Evolutionary conservation across 1,140 invertebrate species (phyloP).

Genomic region (Bathynomus jamesi): DNA sequence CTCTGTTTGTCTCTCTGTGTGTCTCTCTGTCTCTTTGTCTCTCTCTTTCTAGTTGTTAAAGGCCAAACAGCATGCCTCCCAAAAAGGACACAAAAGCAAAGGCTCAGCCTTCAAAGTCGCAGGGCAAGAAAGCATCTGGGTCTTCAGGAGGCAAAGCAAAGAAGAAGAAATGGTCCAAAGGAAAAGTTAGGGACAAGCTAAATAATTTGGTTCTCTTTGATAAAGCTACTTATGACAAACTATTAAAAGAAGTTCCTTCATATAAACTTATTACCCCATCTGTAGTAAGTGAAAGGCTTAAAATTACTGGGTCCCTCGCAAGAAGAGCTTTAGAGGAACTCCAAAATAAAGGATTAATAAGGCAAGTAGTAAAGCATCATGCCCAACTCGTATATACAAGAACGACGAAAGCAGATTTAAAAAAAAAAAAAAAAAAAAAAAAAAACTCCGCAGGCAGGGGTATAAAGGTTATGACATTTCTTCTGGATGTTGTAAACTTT

Average conservation of each 20-base stretch:
- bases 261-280: slow-evolving; percentile 99
- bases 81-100: slow-evolving; percentile 87
- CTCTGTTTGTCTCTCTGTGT: too few species aligned
- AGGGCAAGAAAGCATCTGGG: slow-evolving; percentile 94
- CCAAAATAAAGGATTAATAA: slow-evolving; percentile 88
- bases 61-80: too few species aligned
- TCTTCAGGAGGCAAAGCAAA: slow-evolving; percentile 91
- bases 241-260: slow-evolving; percentile 92
- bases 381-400: slow-evolving; percentile 96
- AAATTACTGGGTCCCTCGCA: slow-evolving; percentile 92
- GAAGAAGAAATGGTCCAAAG: slow-evolving; percentile 62
- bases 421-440: too few species aligned
- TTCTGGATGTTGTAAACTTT: too few species aligned
- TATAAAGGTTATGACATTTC: too few species aligned
- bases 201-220: slow-evolving; percentile 98
- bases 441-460: too few species aligned
- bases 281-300: slow-evolving; percentile 95
- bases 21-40: too few species aligned
- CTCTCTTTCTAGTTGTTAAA: too few species aligned
- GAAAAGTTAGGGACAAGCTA: slow-evolving; percentile 76
- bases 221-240: slow-evolving; percentile 94
- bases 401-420: too few species aligned
- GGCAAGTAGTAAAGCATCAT: slow-evolving; percentile 93
- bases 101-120: slow-evolving; percentile 65
- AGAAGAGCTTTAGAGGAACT: slow-evolving; percentile 87